Conservation (phyloP, 2,113 vertebrate species). For the Brienomyrus brachyistius region DNA sequence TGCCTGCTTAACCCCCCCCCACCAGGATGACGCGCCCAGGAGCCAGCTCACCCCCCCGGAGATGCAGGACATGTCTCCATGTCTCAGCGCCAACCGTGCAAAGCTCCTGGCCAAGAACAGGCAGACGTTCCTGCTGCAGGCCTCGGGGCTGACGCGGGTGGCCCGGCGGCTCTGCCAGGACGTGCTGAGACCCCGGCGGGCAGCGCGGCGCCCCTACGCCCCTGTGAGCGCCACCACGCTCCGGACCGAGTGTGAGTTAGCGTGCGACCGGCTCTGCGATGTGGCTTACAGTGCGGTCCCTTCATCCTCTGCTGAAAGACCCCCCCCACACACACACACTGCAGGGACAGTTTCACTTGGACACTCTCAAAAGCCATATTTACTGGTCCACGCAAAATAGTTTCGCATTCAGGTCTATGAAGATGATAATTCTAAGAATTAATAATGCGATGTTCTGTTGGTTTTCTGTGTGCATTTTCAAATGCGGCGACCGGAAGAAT, state of each 20-base stretch:
- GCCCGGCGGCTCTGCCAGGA: slow-evolving; percentile 82
- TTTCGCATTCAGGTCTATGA: not conserved
- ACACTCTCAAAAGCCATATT: not conserved
- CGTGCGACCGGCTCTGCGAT: too few relatives aligned
- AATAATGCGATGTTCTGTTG: not conserved
- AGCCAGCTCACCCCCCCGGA: slow-evolving; percentile 81
- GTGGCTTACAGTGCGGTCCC: too few relatives aligned
- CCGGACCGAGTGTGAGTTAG: slow-evolving; percentile 80
- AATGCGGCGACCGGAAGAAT: not conserved
- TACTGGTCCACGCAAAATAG: not conserved
- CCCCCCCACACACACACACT: too few relatives aligned
- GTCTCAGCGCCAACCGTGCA: slow-evolving; percentile 70
- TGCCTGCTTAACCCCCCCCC: too few relatives aligned
- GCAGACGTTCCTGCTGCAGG: slow-evolving; percentile 86
- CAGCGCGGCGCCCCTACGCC: slow-evolving; percentile 79
- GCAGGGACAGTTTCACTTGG: too few relatives aligned
- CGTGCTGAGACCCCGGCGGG: slow-evolving; percentile 77
- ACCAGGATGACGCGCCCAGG: slow-evolving; percentile 69
- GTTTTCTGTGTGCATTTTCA: not conserved
- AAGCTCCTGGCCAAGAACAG: slow-evolving; percentile 91
- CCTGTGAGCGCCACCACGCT: slow-evolving; percentile 86
- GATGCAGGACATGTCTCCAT: slow-evolving; percentile 75
- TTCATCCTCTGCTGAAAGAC: too few relatives aligned
- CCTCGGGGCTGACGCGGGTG: slow-evolving; percentile 82
- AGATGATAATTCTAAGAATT: not conserved